These are phyloP conservation scores for Conopomorpha cramerella DNA, from an alignment of 1,140 invertebrate species.

Conservation along the genomic window DNA sequence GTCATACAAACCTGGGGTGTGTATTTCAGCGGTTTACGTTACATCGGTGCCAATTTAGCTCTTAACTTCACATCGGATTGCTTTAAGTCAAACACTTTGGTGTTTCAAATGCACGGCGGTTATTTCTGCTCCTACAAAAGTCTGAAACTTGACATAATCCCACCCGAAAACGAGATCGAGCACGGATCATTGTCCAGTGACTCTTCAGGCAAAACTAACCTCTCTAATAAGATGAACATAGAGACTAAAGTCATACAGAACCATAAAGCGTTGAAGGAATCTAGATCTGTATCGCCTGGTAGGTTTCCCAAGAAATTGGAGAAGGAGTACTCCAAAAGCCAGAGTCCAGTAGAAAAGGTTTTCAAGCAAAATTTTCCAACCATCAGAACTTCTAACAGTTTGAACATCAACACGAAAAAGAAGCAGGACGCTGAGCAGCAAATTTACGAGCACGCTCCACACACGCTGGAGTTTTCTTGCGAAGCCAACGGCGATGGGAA, in stretches of 20 bases:
- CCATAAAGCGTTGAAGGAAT: conserved; percentile 28
- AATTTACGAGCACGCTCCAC: conserved; percentile 53
- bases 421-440: conserved; percentile 27
- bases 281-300: conserved; percentile 42
- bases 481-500: conserved; percentile 34
- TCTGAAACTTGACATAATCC: conserved; percentile 51
- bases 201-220: conserved; percentile 33
- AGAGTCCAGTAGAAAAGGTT: conserved; percentile 40
- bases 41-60: conserved; percentile 75
- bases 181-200: conserved; percentile 38
- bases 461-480: conserved; percentile 43
- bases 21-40: conserved; percentile 79
- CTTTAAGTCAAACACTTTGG: conserved; percentile 77
- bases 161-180: conserved; percentile 41
- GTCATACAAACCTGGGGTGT: conserved; percentile 82
- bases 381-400: conserved; percentile 26
- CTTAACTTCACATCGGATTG: conserved; percentile 69
- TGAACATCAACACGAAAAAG: conserved; percentile 16
- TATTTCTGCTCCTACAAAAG: conserved; percentile 76
- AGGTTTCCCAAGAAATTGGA: conserved; percentile 30
- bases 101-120: conserved; percentile 87
- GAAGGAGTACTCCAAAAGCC: conserved; percentile 49
- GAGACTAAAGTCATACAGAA: conserved; percentile 26
- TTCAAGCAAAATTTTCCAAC: conserved; percentile 43
- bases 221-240: conserved; percentile 22